A percentile compares a stretch with the other conserved stretches of the same genome.
Evolutionary conservation across 2,113 vertebrate genomes (phyloP).

Genomic region (Gadus macrocephalus): DNA sequence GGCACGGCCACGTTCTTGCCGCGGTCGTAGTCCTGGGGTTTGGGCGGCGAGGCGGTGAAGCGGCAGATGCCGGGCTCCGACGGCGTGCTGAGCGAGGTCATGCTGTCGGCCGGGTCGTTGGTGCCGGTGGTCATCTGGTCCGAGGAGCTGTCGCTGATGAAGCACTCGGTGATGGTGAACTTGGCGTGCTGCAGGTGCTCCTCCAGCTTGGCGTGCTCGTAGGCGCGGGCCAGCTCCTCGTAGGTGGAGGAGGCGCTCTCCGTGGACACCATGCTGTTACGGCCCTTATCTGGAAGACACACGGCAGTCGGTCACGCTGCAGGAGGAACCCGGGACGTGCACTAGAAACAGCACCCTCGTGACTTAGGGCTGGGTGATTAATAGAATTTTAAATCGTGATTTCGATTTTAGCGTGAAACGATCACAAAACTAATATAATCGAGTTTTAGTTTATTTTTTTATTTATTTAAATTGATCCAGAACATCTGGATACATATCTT

Average conservation of each 20-base stretch:
- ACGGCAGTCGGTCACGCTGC: too few relatives aligned
- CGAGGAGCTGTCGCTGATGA: conserved; percentile 93
- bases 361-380: too few relatives aligned
- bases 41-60: conserved; percentile 70
- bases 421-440: too few relatives aligned
- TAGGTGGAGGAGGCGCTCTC: conserved; percentile 96
- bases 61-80: conserved; percentile 71
- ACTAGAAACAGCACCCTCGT: too few relatives aligned
- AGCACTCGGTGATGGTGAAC: conserved; percentile 96
- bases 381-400: too few relatives aligned
- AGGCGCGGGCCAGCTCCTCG: conserved; percentile 91
- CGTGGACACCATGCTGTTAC: conserved; percentile 98
- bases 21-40: conserved; percentile 79
- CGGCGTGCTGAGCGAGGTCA: conserved; percentile 86
- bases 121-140: conserved; percentile 97
- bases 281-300: conserved; percentile 81
- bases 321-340: too few relatives aligned
- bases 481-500: too few relatives aligned
- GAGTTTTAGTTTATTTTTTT: too few relatives aligned
- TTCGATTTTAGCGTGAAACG: too few relatives aligned
- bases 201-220: conserved; percentile 94
- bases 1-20: conserved; percentile 93
- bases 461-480: too few relatives aligned
- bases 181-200: conserved; percentile 95
- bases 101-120: conserved; percentile 92